These are phyloP conservation scores for Holocentrus rufus DNA, from an alignment of 2,797 vertebrate species.

Conservation along the genomic window DNA sequence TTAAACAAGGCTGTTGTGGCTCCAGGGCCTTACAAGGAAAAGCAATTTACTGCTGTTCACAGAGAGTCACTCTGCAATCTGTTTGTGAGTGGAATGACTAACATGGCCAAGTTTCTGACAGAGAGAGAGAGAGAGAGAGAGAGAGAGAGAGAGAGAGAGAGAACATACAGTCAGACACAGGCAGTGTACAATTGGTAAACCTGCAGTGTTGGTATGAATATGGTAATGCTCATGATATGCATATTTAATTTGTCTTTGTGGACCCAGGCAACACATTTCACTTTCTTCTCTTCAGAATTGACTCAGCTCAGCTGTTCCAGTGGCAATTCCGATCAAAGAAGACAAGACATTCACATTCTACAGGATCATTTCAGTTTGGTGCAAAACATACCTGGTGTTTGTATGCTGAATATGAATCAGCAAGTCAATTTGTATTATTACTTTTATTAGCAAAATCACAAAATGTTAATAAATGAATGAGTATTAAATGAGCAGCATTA, in stretches of 20 bases:
- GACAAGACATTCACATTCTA: too few species aligned
- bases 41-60: conserved; percentile 2
- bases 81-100: background rate
- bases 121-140: too few species aligned
- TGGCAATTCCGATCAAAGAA: background rate
- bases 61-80: conserved; percentile 21
- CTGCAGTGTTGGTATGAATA: conserved; percentile 27
- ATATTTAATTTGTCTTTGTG: conserved; percentile 23
- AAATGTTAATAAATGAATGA: too few species aligned
- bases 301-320: too few species aligned
- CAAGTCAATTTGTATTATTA: too few species aligned
- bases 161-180: background rate
- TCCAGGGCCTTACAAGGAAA: background rate
- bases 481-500: too few species aligned
- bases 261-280: background rate
- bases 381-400: too few species aligned
- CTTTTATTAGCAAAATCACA: too few species aligned
- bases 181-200: conserved; percentile 27
- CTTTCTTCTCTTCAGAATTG: conserved; percentile 7
- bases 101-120: too few species aligned
- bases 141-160: background rate
- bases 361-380: too few species aligned
- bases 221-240: background rate
- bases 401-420: too few species aligned
- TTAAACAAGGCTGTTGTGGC: background rate